Evolutionary conservation across 2,113 vertebrate species (phyloP).

Genomic region (Hypomesus transpacificus): DNA sequence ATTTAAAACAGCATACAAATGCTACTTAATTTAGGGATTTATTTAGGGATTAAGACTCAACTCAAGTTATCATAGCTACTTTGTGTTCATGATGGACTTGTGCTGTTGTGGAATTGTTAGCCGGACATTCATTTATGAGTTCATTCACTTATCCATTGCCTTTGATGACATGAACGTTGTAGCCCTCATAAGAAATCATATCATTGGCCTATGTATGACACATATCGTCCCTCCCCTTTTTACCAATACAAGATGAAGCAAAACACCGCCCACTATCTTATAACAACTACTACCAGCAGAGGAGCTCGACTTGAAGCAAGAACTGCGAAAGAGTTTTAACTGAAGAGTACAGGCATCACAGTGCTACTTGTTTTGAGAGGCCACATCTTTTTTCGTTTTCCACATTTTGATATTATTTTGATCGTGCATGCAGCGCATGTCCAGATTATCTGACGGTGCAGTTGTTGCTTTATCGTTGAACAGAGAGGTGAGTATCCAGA

Average conservation of each 20-base stretch:
- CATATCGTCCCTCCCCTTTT: slow-evolving; percentile 38
- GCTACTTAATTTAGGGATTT: too few species aligned
- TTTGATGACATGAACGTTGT: too few species aligned
- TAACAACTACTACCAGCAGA: slow-evolving; percentile 48
- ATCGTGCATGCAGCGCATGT: slow-evolving; percentile 58
- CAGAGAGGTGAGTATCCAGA: slow-evolving; percentile 63
- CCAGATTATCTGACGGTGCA: slow-evolving; percentile 57
- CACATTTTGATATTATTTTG: slow-evolving; percentile 28
- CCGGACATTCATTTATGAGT: too few species aligned
- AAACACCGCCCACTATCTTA: slow-evolving; percentile 47
- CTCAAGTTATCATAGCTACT: too few species aligned
- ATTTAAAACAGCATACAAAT: too few species aligned
- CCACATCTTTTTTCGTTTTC: slow-evolving; percentile 9
- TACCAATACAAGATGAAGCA: slow-evolving; percentile 8
- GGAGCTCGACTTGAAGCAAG: neutral
- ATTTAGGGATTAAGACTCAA: too few species aligned
- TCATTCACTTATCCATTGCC: too few species aligned
- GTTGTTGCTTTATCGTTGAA: slow-evolving; percentile 55
- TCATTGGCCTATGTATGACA: neutral
- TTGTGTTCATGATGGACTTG: too few species aligned
- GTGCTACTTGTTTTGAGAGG: slow-evolving; percentile 9
- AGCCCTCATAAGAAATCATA: too few species aligned
- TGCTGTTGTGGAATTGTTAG: too few species aligned
- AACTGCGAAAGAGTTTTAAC: neutral
- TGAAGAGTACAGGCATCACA: slow-evolving; percentile 19